phyloP scores from a whole-genome alignment of 53 echinoderm and acorn worm species.

The Holothuria scabra region DNA sequence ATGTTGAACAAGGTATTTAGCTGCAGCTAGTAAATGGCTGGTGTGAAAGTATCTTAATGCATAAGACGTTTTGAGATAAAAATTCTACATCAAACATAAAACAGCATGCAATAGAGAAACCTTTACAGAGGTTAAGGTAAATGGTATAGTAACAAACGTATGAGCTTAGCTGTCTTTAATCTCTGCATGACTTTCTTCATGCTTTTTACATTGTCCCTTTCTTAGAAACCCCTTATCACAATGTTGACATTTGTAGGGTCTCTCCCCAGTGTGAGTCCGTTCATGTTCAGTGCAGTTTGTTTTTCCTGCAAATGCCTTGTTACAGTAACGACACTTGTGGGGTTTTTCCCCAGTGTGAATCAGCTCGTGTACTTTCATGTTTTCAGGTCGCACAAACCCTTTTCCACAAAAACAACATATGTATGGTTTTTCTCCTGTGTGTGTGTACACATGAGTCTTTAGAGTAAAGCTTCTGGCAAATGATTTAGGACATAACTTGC shows the following conservation, averaged over 20 bases:
- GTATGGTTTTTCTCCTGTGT: conserved; percentile 14
- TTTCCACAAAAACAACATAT: not conserved
- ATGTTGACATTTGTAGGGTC: not conserved
- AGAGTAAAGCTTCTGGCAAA: not conserved
- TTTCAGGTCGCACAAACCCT: not conserved
- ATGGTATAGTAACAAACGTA: too few relatives aligned
- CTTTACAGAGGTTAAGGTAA: too few relatives aligned
- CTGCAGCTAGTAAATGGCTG: too few relatives aligned
- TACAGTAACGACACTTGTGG: conserved; percentile 1
- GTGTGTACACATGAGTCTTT: not conserved
- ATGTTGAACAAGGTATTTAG: too few relatives aligned
- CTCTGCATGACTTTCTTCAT: conserved; percentile 1
- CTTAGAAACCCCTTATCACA: not conserved
- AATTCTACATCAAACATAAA: too few relatives aligned
- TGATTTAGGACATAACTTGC: not conserved
- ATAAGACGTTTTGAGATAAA: too few relatives aligned
- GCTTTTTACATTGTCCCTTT: not conserved
- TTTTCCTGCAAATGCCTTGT: not conserved
- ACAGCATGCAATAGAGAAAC: too few relatives aligned
- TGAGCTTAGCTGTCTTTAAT: not conserved
- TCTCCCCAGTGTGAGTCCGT: not conserved
- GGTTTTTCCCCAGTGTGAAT: conserved; percentile 30
- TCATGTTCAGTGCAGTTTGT: not conserved
- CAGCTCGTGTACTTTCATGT: not conserved
- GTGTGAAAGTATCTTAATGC: too few relatives aligned